Conservation (phyloP, 2,888 invertebrate genomes). For the Alcis repandata region DNA sequence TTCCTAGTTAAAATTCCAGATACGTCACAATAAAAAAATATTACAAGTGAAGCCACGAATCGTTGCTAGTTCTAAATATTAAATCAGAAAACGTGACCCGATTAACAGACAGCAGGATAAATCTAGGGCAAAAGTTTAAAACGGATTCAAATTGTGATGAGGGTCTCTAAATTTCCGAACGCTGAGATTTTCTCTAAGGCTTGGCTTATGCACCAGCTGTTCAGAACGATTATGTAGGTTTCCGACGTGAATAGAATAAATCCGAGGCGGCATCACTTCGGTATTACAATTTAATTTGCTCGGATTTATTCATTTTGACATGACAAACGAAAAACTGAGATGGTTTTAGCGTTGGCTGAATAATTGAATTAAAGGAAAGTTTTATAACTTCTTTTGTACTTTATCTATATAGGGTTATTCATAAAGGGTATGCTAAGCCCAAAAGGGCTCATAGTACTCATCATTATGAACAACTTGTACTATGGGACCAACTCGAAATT, state of each 20-base stretch:
- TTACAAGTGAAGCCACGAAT: background rate
- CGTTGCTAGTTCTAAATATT: background rate
- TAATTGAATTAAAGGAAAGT: too few species aligned
- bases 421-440: too few species aligned
- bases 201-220: slow-evolving; percentile 23
- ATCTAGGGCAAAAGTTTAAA: slow-evolving; percentile 50
- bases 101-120: background rate
- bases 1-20: background rate
- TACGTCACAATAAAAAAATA: background rate
- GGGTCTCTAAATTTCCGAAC: slow-evolving; percentile 38
- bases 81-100: slow-evolving; percentile 2
- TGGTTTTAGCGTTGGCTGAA: too few species aligned
- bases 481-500: too few species aligned
- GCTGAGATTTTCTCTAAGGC: slow-evolving; percentile 14
- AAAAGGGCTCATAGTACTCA: too few species aligned
- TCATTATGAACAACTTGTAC: too few species aligned
- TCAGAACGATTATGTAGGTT: slow-evolving; percentile 23
- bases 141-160: slow-evolving; percentile 52
- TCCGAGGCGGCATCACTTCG: background rate
- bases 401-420: too few species aligned
- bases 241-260: slow-evolving; percentile 27
- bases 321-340: background rate
- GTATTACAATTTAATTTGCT: slow-evolving; percentile 8
- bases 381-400: too few species aligned
- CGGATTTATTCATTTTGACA: background rate